Evolutionary conservation across 2,113 vertebrate genomes (phyloP), one percentile per base, ranked within the genome.

Genomic region (Cryptomyrus ogoouensis): DNA sequence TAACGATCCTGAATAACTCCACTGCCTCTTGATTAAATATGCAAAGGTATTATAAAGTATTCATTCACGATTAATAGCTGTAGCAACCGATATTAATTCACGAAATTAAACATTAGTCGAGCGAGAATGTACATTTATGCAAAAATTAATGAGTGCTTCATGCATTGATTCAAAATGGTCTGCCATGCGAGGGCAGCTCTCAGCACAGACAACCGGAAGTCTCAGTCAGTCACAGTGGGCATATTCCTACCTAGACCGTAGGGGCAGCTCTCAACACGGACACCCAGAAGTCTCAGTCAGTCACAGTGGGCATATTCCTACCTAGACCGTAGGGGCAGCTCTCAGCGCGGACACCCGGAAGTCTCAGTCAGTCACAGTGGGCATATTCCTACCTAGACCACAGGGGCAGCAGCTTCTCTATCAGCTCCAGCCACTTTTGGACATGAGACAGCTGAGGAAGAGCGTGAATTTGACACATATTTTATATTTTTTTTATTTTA

Each of bases 1-100:
- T 80, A 80, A 80, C 74, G 35, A 42, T 39, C 74, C 74, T 42
- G 74, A 80, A 80, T 80, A 80, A 80, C 74, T 80, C 74, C 74
- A 80, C 35, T 42, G 74, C 35, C 74, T 19, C 39, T 80, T 42
- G 74, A 80, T 80, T 80, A 80, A 80, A 80, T 80, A 80, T 80
- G 74, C 74, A 80, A 80, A 80, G 35, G 74, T 17, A 8, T 42
- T 42, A 80, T 80, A 80, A 80, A 80, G 74, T 39, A 80, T 80
- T 80, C 74, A 80, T 80, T 80, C 74, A 80, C 74, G 74, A 80
- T 80, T 42, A 80, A 80, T 80, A 80, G 74, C 74, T 42, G 35
- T 19, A 80, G 74, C 74, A 80, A 80, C 74, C 15, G 74, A 80
- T 80, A 80, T 80, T 80, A 80, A 80, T 80, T 80, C 74, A 80